phyloP scores from a whole-genome alignment of 2,888 invertebrate species.

The Noctua pronuba region DNA sequence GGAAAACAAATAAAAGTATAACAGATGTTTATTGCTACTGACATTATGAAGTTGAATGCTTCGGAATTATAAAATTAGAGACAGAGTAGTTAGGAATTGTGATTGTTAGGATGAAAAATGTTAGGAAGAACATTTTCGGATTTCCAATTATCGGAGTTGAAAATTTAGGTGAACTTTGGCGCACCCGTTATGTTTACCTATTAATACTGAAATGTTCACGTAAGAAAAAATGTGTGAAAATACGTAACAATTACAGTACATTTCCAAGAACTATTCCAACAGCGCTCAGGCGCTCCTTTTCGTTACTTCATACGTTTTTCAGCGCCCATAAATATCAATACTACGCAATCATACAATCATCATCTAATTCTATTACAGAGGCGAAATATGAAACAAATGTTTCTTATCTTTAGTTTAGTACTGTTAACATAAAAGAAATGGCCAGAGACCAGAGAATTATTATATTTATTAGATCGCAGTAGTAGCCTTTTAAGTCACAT shows the following conservation, averaged over 20 bases:
- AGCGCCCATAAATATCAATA: slow-evolving; percentile 23
- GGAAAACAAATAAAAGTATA: too few species aligned
- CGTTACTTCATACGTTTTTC: slow-evolving; percentile 34
- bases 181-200: background rate
- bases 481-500: background rate
- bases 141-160: too few species aligned
- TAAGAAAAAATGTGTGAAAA: slow-evolving; percentile 13
- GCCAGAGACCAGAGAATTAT: background rate
- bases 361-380: slow-evolving; percentile 10
- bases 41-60: too few species aligned
- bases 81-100: too few species aligned
- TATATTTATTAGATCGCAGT: background rate
- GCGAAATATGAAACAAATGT: background rate
- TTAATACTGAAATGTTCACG: slow-evolving; percentile 8
- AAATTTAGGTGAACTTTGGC: too few species aligned
- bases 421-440: background rate
- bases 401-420: background rate
- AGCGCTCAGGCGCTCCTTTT: background rate
- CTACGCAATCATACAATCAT: slow-evolving; percentile 20
- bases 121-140: too few species aligned
- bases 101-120: too few species aligned
- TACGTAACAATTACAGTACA: slow-evolving; percentile 19
- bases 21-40: too few species aligned
- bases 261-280: slow-evolving; percentile 23
- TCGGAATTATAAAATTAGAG: too few species aligned